Evolutionary conservation across 37 sponge, comb jelly and placozoan species (phyloP), one percentile per base, ranked within the genome.

Genomic region (Chondrosia reniformis): DNA sequence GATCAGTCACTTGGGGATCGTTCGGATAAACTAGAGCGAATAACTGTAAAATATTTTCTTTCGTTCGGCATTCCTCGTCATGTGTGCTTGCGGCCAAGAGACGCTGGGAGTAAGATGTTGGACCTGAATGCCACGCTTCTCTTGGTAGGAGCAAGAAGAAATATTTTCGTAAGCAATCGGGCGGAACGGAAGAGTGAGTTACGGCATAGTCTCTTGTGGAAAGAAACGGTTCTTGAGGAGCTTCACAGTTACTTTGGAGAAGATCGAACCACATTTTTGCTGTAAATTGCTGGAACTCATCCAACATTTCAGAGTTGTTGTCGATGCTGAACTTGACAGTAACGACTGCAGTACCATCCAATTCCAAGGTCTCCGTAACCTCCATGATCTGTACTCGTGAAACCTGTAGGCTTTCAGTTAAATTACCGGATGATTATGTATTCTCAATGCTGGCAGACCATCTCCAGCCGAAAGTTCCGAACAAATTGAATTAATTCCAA

Each of bases 131-230:
- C 22, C 19, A n/a, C 72, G 32, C 22, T 44, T 34, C 72, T 44
- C 25, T 69, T 44, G 72, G 72, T 13, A 69, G 72, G 2, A 69
- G 72, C 24, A 69, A 21, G 41, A 34, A 69, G 25, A 39, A 21
- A 21, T 44, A 30, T 25, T 59, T 59, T 13, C 61, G n/a, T 6
- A 6, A 30, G 17, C 4, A 6, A 25, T 59, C 28, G 17, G 22
- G 28, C n/a, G 30, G 17, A 13, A 19, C 7, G 22, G n/a, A 30
- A 30, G 6, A 30, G 61, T 30, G 30, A 7, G n/a, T 59, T 6
- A 59, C 61, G 22, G n/a, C 61, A 13, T 30, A 59, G 28, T 59
- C 61, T 59, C n/a, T 6, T 19, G 61, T 59, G n/a, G n/a, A 59
- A 13, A 59, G 61, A 30, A 59, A 59, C 30, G 4, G 61, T 6